phyloP scores from a whole-genome alignment of 2,888 invertebrate species.

The Erannis defoliaria region DNA sequence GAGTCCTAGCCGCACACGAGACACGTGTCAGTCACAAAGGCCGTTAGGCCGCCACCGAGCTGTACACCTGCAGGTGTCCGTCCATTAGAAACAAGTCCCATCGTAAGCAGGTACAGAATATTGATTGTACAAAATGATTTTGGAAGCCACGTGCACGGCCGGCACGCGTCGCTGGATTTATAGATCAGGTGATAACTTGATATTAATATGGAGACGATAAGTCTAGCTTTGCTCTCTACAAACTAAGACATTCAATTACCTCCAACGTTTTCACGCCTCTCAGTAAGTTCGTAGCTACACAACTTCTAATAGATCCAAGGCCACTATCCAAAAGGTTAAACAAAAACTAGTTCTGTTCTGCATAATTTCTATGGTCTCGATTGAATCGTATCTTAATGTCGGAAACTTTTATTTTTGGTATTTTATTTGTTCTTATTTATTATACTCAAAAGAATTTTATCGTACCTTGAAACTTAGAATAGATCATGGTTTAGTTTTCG shows the following conservation, averaged over 20 bases:
- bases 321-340: conserved; percentile 29
- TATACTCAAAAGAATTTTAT: too few species aligned
- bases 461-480: too few species aligned
- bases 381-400: conserved; percentile 11
- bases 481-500: too few species aligned
- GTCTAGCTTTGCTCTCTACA: conserved; percentile 6
- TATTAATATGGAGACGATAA: neutral
- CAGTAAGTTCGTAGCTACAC: conserved; percentile 3
- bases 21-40: too few species aligned
- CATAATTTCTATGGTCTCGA: conserved; percentile 15
- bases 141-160: neutral
- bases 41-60: too few species aligned
- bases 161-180: neutral
- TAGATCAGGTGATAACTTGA: neutral
- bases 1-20: too few species aligned
- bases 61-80: too few species aligned
- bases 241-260: neutral
- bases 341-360: conserved; percentile 13
- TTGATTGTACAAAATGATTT: neutral
- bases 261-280: neutral
- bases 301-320: conserved; percentile 15
- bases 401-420: neutral
- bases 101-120: too few species aligned
- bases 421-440: too few species aligned
- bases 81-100: neutral